Percentiles rank a stretch among this genome's conserved stretches.
Conservation (phyloP, 2,888 invertebrate species). For the Lamellibrachia satsuma region DNA sequence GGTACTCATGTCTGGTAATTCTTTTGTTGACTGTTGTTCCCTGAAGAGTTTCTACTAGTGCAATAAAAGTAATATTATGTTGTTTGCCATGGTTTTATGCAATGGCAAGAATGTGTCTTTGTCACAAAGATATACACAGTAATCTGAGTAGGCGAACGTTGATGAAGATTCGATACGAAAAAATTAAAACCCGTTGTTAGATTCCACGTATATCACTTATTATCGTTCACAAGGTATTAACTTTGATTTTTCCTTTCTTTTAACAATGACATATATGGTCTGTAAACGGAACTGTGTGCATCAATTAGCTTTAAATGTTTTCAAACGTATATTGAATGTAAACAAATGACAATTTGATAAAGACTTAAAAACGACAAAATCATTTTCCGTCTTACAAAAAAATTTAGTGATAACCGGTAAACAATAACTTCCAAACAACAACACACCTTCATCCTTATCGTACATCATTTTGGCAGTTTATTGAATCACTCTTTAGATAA, state of each 20-base stretch:
- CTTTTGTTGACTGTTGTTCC: too few relatives aligned
- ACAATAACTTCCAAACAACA: neutral
- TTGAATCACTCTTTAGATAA: neutral
- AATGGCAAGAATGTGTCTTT: too few relatives aligned
- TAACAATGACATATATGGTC: neutral
- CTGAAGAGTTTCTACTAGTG: too few relatives aligned
- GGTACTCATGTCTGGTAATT: too few relatives aligned
- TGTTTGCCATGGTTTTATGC: too few relatives aligned
- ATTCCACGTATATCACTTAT: neutral
- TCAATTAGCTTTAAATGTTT: neutral
- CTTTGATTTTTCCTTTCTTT: neutral
- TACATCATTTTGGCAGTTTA: neutral
- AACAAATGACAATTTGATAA: neutral
- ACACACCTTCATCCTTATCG: slow-evolving; percentile 9
- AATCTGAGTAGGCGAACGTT: neutral
- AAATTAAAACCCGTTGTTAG: neutral
- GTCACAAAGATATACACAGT: neutral
- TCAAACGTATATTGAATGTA: neutral
- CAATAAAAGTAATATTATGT: too few relatives aligned
- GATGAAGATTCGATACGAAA: neutral
- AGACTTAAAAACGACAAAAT: neutral
- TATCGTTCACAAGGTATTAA: neutral
- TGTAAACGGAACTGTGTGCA: neutral
- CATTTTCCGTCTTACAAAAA: neutral
- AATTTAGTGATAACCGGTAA: neutral